These are phyloP conservation scores for Oxyruncus cristatus DNA, from an alignment of 2,113 vertebrate species.

Conservation along the genomic window DNA sequence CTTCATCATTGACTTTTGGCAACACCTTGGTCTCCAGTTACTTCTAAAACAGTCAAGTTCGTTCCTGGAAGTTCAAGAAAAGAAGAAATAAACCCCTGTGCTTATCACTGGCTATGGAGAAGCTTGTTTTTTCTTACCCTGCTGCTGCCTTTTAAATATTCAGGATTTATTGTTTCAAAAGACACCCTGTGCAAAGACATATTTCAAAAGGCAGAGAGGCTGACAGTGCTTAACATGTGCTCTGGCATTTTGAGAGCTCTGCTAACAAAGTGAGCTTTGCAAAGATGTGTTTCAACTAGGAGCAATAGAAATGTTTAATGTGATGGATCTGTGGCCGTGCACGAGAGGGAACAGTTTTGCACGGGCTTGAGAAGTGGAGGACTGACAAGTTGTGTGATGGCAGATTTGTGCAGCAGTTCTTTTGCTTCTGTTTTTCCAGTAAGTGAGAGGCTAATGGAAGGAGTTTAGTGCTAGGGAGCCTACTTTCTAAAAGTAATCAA, in stretches of 20 bases:
- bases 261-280: not conserved
- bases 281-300: not conserved
- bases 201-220: not conserved
- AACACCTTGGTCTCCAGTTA: not conserved
- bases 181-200: not conserved
- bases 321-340: not conserved
- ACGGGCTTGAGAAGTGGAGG: not conserved
- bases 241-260: not conserved
- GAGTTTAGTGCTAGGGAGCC: not conserved
- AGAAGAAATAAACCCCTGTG: not conserved
- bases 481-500: not conserved
- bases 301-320: not conserved
- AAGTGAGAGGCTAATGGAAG: not conserved
- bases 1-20: not conserved
- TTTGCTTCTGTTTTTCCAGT: conserved; percentile 33
- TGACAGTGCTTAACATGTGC: not conserved
- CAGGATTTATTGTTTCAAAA: conserved; percentile 27
- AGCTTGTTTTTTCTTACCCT: not conserved
- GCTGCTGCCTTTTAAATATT: not conserved
- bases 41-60: not conserved
- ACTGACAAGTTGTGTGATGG: not conserved
- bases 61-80: not conserved
- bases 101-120: not conserved
- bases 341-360: not conserved
- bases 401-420: not conserved